phyloP scores from a whole-genome alignment of 2,888 invertebrate genomes.

The Ichneumon xanthorius region DNA sequence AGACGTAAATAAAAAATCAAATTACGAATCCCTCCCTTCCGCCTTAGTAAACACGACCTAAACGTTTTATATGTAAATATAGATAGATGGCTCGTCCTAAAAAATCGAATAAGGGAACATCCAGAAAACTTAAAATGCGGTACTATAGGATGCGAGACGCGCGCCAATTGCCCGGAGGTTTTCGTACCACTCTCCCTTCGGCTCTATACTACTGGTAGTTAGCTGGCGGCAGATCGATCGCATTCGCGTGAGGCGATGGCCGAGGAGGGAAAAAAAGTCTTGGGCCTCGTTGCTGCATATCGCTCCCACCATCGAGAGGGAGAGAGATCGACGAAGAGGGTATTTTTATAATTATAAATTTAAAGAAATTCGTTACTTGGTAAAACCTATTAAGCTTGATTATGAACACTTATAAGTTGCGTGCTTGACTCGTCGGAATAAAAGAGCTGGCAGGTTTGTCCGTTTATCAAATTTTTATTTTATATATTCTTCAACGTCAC shows the following conservation, averaged over 20 bases:
- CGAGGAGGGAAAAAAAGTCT: conserved; percentile 1
- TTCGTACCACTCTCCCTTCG: conserved; percentile 25
- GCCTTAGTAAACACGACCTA: no score
- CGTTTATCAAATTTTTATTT: no score
- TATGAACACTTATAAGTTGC: no score
- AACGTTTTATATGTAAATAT: no score
- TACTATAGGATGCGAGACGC: conserved; percentile 31
- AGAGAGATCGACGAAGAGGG: no score
- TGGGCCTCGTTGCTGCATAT: not conserved
- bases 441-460: no score
- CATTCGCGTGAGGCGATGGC: conserved; percentile 7
- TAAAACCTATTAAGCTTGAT: no score
- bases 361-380: not conserved
- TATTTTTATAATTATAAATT: not conserved
- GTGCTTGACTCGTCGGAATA: no score
- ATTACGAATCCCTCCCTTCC: no score
- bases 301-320: not conserved
- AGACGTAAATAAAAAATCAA: no score
- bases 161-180: conserved; percentile 47
- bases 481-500: no score
- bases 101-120: not conserved
- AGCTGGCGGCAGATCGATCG: conserved; percentile 37
- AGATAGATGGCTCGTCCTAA: not conserved
- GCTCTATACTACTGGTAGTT: not conserved
- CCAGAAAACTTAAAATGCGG: conserved; percentile 28